Evolutionary conservation across 1,140 invertebrate species (phyloP).

Genomic region (Ceratitis capitata): DNA sequence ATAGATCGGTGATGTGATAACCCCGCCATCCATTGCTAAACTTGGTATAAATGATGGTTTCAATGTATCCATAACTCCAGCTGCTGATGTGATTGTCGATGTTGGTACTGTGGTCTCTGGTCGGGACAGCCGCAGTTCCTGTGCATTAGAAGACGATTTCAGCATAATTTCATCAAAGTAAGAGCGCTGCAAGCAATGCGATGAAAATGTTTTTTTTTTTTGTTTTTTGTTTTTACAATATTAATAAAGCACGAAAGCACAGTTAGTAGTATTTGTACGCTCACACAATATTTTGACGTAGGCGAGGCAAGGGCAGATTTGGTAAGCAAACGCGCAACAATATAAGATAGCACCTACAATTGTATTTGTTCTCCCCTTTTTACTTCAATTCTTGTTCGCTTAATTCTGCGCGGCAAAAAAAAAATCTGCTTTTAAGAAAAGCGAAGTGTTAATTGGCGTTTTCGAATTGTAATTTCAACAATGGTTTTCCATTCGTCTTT

Average conservation of each 20-base stretch:
- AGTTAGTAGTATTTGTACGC: not conserved
- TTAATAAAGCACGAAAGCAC: conserved; percentile 29
- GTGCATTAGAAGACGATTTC: conserved; percentile 62
- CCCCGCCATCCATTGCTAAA: conserved; percentile 61
- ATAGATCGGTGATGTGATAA: conserved; percentile 54
- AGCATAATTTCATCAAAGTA: conserved; percentile 48
- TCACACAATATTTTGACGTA: conserved; percentile 1
- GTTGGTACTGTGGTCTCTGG: conserved; percentile 54
- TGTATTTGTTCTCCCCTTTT: conserved; percentile 14
- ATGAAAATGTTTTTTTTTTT: too few species aligned
- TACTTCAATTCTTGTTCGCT: not conserved
- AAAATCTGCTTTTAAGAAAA: conserved; percentile 12
- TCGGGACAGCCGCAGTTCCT: conserved; percentile 63
- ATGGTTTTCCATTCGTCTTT: conserved; percentile 28
- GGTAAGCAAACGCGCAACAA: conserved; percentile 10
- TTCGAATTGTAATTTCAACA: not conserved
- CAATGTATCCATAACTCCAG: conserved; percentile 54
- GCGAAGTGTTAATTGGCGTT: conserved; percentile 7
- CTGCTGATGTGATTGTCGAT: conserved; percentile 39
- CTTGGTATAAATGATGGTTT: conserved; percentile 63
- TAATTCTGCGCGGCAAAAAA: not conserved
- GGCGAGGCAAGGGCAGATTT: conserved; percentile 21
- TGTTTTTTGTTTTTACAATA: too few species aligned
- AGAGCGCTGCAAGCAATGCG: not conserved
- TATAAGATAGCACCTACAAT: conserved; percentile 1